Evolutionary conservation across 2,797 vertebrate genomes (phyloP), one percentile per base, ranked within the genome.

Genomic region (Paratrypauchen microcephalus): DNA sequence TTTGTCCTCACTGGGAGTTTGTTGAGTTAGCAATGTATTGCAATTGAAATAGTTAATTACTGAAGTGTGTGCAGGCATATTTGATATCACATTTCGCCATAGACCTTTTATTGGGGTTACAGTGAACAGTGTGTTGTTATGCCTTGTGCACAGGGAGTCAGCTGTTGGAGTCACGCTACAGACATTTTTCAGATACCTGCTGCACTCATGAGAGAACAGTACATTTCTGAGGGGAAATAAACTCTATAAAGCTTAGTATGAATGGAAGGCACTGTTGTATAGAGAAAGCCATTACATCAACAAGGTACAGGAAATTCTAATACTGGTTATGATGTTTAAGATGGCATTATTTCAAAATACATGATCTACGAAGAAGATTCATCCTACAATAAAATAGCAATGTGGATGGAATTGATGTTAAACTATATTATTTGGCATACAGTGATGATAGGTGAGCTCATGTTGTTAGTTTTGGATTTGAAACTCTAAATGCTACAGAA

Each of bases 161-260:
- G 61, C 39, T 63, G 21, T 63, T 7, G 39, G 19, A 61, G 39
- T 63, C 61, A 63, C 39, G 21, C 61, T 24, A 47, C 23, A 18
- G 12, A 45, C 61, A 59, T 66, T 71, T 26, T 28, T 30, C 5
- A 24, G 47, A 68, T 5, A 63, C 8, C 8, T 18, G 13, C 5
- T 50, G 1, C 21, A 56, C 45, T 21, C 61, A 47, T 26, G 61
- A 47, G 39, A 63, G 61, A 47, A 26, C 39, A 23, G 19, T 54
- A 16, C 36, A 18, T 66, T 23, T 32, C 63, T 45, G 23, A 65
- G 24, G 66, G 2, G n/a, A 2, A 23, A 8, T 16, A 11, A 32
- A 6, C 16, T 3, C 62, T 68, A 70, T 52, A 75, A 56, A 79
- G 48, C 55, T 39, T 9, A 58, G 39, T 66, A 54, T n/a, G 11